These are phyloP conservation scores for Cheirogaleus medius DNA, from an alignment of 2,113 vertebrate genomes.

Conservation along the genomic window DNA sequence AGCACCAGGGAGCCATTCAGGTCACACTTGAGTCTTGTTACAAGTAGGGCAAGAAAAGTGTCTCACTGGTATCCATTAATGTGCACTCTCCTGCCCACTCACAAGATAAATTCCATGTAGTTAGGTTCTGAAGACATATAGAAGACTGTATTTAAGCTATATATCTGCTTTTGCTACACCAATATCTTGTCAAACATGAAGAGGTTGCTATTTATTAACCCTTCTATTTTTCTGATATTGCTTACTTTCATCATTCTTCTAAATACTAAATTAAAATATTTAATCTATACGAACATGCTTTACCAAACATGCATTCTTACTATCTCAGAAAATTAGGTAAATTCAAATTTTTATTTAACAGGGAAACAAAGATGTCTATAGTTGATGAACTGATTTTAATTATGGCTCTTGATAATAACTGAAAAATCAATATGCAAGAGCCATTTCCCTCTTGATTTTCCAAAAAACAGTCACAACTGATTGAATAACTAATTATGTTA, in stretches of 20 bases:
- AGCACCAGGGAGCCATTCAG: conserved; percentile 69
- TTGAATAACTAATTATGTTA: neutral
- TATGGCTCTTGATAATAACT: neutral
- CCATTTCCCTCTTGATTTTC: neutral
- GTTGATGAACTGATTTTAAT: neutral
- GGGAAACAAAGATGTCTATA: neutral
- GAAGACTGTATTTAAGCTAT: conserved; percentile 9
- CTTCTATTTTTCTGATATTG: neutral
- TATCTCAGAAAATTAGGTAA: neutral
- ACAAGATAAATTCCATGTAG: conserved; percentile 53
- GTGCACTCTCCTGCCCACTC: conserved; percentile 29
- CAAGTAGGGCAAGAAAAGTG: conserved; percentile 59
- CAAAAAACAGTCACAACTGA: neutral
- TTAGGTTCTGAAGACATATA: conserved; percentile 11
- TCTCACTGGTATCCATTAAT: conserved; percentile 45
- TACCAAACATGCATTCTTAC: neutral
- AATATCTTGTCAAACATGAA: neutral
- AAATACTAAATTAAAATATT: conserved; percentile 11
- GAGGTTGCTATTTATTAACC: neutral
- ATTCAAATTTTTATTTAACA: neutral
- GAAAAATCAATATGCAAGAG: neutral
- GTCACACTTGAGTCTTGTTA: conserved; percentile 64
- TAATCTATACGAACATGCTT: neutral
- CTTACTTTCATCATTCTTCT: neutral
- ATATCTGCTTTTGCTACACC: neutral